Percentiles rank a stretch among this genome's conserved stretches.
These are phyloP conservation scores for Dorcus parallelipipedus DNA, from an alignment of 2,888 invertebrate species.

Conservation along the genomic window DNA sequence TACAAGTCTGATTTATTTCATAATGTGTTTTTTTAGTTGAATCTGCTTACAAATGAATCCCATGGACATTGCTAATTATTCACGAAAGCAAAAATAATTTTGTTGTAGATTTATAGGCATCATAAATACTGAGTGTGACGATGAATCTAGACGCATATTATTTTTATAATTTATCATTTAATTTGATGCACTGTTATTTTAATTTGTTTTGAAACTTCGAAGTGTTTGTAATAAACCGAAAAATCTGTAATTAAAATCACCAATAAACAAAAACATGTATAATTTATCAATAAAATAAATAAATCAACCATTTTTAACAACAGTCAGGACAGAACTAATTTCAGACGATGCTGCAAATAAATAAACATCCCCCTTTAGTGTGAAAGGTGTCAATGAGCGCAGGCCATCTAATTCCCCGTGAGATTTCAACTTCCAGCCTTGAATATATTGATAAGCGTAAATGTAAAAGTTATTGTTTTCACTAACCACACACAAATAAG, in stretches of 20 bases:
- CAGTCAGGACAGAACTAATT: constrained; percentile 36
- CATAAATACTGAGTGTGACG: no score
- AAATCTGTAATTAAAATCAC: no score
- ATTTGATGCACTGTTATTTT: background rate
- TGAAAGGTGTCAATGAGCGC: constrained; percentile 38
- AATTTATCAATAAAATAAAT: background rate
- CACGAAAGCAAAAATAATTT: no score
- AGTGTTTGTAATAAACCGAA: no score
- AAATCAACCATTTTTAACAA: constrained; percentile 35
- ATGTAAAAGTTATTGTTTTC: constrained; percentile 36
- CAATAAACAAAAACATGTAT: background rate
- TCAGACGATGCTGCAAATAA: constrained; percentile 38
- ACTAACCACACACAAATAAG: constrained; percentile 39
- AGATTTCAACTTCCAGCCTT: constrained; percentile 42
- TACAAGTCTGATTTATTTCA: no score
- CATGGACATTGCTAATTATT: no score
- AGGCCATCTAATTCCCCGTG: constrained; percentile 39
- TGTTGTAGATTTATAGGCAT: no score
- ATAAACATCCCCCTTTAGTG: constrained; percentile 34
- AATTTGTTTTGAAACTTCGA: no score
- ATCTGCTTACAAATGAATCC: no score
- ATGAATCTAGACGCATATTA: no score
- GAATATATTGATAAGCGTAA: constrained; percentile 39
- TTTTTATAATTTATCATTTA: no score
- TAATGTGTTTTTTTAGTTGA: no score